Evolutionary conservation across 2,888 invertebrate species (phyloP).

Genomic region (Limnephilus marmoratus): DNA sequence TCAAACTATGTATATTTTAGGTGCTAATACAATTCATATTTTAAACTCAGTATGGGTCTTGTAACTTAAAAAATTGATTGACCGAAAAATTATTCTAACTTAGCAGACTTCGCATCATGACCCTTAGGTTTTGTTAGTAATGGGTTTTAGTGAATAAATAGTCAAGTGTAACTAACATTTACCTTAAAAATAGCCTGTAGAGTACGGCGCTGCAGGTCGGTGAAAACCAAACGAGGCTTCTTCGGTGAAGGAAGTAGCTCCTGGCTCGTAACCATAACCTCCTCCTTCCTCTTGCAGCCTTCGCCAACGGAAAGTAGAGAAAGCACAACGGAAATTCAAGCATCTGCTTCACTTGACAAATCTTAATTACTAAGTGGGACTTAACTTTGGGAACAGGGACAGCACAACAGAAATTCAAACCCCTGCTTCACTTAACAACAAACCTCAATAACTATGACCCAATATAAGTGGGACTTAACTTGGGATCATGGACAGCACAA

Average conservation of each 20-base stretch:
- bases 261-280: constrained; percentile 79
- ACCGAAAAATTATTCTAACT: background rate
- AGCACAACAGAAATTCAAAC: no score
- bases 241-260: constrained; percentile 94
- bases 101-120: background rate
- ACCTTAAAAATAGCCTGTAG: constrained; percentile 99
- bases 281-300: constrained; percentile 98
- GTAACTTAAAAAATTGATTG: no score
- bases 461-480: no score
- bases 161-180: constrained; percentile 66
- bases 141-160: background rate
- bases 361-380: background rate
- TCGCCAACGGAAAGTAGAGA: constrained; percentile 56
- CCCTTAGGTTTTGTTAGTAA: background rate
- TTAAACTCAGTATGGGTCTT: no score
- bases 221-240: constrained; percentile 99
- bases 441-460: no score
- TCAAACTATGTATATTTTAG: background rate
- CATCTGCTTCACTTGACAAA: constrained; percentile 21
- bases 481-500: constrained; percentile 23
- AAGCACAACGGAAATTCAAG: constrained; percentile 52
- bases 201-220: constrained; percentile 99
- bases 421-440: no score
- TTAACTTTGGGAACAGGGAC: background rate
- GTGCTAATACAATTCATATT: no score